phyloP scores from a whole-genome alignment of 2,113 vertebrate genomes.

The cat (Felis catus) region F.catus_Fca126_mat1.0 CM031427.1:34894001-34894500 shows the following conservation, averaged over 20 bases:
- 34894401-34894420: not conserved
- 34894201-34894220: not conserved
- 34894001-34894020: not conserved
- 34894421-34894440: not conserved
- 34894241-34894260: not conserved
- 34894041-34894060: not conserved
- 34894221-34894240: not conserved
- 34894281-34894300: not conserved
- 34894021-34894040: not conserved
- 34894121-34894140: not conserved
- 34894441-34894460: not conserved
- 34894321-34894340: not conserved
- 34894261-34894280: rapidly evolving
- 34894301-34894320: not conserved
- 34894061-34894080: not conserved
- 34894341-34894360: not conserved
- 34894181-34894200: no score
- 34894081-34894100: not conserved
- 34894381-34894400: not conserved
- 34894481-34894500: rapidly evolving
- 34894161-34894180: constrained; percentile 57
- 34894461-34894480: not conserved
- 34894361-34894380: not conserved
- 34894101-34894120: not conserved
- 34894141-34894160: not conserved